Conservation (phyloP, 1,140 invertebrate species). For the Drosophila hydei region DNA sequence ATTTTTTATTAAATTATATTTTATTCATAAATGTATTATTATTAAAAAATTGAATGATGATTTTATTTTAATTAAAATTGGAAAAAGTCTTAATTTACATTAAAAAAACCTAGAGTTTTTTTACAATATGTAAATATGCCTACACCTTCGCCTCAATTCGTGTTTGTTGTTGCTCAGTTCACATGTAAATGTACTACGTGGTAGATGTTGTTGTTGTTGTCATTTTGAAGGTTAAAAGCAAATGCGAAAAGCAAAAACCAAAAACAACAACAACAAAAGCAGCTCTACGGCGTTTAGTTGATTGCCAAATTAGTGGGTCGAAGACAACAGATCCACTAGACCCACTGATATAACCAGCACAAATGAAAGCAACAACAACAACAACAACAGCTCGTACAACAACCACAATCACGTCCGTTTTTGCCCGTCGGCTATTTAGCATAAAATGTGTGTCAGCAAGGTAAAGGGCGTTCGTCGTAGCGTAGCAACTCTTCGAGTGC, state of each 20-base stretch:
- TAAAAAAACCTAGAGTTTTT: too few relatives aligned
- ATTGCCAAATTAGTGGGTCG: conserved; percentile 58
- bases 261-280: conserved; percentile 28
- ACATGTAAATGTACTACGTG: conserved; percentile 58
- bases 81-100: too few relatives aligned
- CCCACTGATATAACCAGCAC: conserved; percentile 47
- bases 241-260: conserved; percentile 10
- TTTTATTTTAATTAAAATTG: too few relatives aligned
- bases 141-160: conserved; percentile 30
- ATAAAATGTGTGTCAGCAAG: conserved; percentile 82
- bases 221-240: conserved; percentile 55
- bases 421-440: conserved; percentile 62
- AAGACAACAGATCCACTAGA: conserved; percentile 44
- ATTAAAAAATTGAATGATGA: too few relatives aligned
- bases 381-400: conserved; percentile 11
- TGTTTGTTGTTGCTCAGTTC: conserved; percentile 23
- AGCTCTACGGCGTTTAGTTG: conserved; percentile 26
- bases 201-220: conserved; percentile 34
- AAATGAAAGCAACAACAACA: conserved; percentile 29
- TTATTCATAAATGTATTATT: too few relatives aligned
- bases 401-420: conserved; percentile 39
- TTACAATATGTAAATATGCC: conserved; percentile 38
- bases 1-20: too few relatives aligned
- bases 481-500: conserved; percentile 3
- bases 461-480: conserved; percentile 71